phyloP scores from a whole-genome alignment of 1,140 invertebrate genomes.

The Neodiprion virginianus region DNA sequence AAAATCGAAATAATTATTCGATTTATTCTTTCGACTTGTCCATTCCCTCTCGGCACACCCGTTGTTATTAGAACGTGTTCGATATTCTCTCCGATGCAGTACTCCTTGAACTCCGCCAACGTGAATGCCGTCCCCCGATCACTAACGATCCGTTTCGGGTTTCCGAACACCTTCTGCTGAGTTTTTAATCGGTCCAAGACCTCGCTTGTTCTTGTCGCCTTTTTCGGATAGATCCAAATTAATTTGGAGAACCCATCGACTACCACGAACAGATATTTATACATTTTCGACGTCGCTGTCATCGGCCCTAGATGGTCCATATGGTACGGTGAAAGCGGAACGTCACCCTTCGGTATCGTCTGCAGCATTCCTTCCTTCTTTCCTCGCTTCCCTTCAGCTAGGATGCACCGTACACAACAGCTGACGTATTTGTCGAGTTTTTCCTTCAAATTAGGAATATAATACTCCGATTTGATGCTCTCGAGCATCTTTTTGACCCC shows the following conservation, averaged over 20 bases:
- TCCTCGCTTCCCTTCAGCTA: conserved; percentile 13
- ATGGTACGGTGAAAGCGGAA: conserved; percentile 42
- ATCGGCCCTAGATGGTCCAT: conserved; percentile 51
- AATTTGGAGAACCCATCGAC: conserved; percentile 39
- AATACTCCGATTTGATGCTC: conserved; percentile 49
- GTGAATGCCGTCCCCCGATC: conserved; percentile 24
- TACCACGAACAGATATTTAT: conserved; percentile 40
- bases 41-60: conserved; percentile 36
- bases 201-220: conserved; percentile 33
- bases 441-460: conserved; percentile 40
- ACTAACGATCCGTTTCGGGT: conserved; percentile 20
- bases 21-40: conserved; percentile 36
- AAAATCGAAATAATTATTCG: conserved; percentile 37
- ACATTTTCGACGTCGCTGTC: conserved; percentile 38
- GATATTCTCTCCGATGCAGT: conserved; percentile 36
- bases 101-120: conserved; percentile 23
- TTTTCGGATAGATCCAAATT: conserved; percentile 37
- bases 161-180: conserved; percentile 27
- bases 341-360: conserved; percentile 21
- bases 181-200: conserved; percentile 29
- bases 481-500: conserved; percentile 47
- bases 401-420: conserved; percentile 11
- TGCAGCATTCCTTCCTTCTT: conserved; percentile 1
- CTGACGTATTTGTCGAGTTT: conserved; percentile 11
- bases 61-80: conserved; percentile 33